Percentiles rank a stretch among this genome's conserved stretches.
phyloP scores from a whole-genome alignment of 2,888 invertebrate species.

The Parnassius orleans region DNA sequence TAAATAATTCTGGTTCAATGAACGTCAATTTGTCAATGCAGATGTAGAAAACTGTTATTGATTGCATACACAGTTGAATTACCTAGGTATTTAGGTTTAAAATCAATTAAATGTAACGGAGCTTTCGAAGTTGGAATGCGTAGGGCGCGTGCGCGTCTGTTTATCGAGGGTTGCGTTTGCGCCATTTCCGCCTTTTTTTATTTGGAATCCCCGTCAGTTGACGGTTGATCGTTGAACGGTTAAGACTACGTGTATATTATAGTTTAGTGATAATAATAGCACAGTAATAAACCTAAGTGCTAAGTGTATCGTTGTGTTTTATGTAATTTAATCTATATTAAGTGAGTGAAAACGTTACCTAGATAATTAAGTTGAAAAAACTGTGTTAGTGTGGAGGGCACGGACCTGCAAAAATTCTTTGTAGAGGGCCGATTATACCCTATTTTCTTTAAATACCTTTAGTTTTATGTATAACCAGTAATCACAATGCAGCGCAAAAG shows the following conservation, averaged over 20 bases:
- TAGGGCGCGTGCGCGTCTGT: slow-evolving; percentile 63
- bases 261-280: slow-evolving; percentile 1
- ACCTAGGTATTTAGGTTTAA: slow-evolving; percentile 26
- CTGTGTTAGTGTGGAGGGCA: not conserved
- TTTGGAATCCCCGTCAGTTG: slow-evolving; percentile 58
- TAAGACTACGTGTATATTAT: slow-evolving; percentile 36
- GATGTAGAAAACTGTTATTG: not conserved
- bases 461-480: slow-evolving; percentile 12
- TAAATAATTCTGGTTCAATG: not conserved
- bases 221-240: slow-evolving; percentile 55
- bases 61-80: slow-evolving; percentile 21
- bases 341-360: not conserved
- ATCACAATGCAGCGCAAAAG: slow-evolving; percentile 30
- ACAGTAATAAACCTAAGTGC: not conserved
- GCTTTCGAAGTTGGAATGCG: slow-evolving; percentile 31
- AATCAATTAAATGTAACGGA: slow-evolving; percentile 22
- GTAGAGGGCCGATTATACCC: not conserved
- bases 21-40: not conserved
- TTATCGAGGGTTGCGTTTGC: slow-evolving; percentile 65
- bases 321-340: not conserved
- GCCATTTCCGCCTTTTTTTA: slow-evolving; percentile 62
- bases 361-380: not conserved
- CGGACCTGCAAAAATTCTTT: no score
- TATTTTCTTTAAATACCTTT: not conserved
- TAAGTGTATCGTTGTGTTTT: not conserved